Evolutionary conservation across 2,113 vertebrate species (phyloP).

Genomic region (Clarias macrocephalus): DNA sequence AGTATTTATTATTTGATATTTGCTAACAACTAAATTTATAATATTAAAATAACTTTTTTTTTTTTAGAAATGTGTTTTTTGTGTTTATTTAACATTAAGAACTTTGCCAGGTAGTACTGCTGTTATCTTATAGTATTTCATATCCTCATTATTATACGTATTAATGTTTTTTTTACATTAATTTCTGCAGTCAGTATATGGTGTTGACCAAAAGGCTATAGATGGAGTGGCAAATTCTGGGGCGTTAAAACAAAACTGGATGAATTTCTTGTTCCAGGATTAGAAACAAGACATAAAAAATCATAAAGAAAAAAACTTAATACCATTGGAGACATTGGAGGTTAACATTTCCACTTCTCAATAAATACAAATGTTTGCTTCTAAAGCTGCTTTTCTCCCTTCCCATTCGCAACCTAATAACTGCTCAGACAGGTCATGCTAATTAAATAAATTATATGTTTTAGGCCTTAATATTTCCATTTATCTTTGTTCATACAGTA

Average conservation of each 20-base stretch:
- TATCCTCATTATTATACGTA: not conserved
- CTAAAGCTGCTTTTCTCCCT: conserved; percentile 39
- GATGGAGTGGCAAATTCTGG: not conserved
- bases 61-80: not conserved
- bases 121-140: not conserved
- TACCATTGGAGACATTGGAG: not conserved
- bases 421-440: conserved; percentile 33
- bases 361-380: conserved; percentile 43
- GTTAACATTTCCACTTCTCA: not conserved
- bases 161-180: too few relatives aligned
- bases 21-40: too few relatives aligned
- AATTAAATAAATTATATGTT: conserved; percentile 54
- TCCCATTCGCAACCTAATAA: conserved; percentile 17
- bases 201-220: not conserved
- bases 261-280: not conserved
- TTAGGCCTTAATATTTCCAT: conserved; percentile 22
- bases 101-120: not conserved
- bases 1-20: not conserved
- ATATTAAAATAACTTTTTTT: not conserved
- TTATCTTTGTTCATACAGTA: not conserved
- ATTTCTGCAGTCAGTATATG: too few relatives aligned
- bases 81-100: not conserved
- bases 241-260: not conserved
- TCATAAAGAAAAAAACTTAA: not conserved
- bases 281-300: not conserved